phyloP scores from a whole-genome alignment of 2,113 vertebrate species.

The Illadopsis cleaveri region DNA sequence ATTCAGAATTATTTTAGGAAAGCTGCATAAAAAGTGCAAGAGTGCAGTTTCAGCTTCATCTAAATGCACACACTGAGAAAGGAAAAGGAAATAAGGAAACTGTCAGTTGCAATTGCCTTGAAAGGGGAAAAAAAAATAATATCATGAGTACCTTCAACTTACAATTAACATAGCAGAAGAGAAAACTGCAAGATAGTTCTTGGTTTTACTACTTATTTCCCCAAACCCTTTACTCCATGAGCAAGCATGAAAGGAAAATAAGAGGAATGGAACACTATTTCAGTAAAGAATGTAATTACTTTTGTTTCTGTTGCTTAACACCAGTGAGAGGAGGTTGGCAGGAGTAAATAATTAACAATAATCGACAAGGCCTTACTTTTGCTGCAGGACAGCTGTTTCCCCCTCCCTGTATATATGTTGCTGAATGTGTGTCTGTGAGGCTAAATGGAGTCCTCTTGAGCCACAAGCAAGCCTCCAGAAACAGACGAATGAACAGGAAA shows the following conservation, averaged over 20 bases:
- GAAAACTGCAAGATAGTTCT: background rate
- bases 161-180: background rate
- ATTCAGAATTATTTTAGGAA: slow-evolving; percentile 66
- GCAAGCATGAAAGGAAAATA: background rate
- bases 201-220: background rate
- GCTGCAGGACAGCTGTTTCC: background rate
- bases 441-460: background rate
- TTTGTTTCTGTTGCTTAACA: background rate
- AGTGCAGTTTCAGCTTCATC: slow-evolving; percentile 59
- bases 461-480: background rate
- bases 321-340: background rate
- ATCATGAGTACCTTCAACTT: background rate
- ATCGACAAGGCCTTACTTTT: background rate
- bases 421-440: background rate
- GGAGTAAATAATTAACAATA: slow-evolving; percentile 34
- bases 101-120: slow-evolving; percentile 14
- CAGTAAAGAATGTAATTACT: background rate
- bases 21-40: slow-evolving; percentile 51
- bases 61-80: slow-evolving; percentile 54
- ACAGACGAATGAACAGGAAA: background rate
- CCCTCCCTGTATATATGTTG: background rate
- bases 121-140: background rate
- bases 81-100: slow-evolving; percentile 37
- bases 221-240: background rate
- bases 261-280: background rate